Percentiles rank a stretch among this genome's conserved stretches.
phyloP scores from a whole-genome alignment of 2,113 vertebrate species.

The Pimephales promelas region DNA sequence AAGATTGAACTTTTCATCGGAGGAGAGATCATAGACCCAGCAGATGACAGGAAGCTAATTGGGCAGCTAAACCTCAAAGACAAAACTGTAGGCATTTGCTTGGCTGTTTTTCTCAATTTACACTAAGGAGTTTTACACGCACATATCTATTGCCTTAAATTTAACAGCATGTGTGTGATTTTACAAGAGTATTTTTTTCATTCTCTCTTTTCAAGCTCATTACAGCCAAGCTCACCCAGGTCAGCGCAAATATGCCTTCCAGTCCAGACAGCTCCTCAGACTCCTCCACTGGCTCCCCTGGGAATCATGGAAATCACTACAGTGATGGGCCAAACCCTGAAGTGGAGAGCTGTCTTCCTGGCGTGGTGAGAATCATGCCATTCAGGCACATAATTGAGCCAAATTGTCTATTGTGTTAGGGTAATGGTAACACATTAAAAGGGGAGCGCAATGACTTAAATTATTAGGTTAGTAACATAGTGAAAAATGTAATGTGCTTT shows the following conservation, averaged over 20 bases:
- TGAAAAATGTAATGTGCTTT: no score
- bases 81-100: slow-evolving; percentile 84
- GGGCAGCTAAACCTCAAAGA: slow-evolving; percentile 98
- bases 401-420: neutral
- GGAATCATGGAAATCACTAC: slow-evolving; percentile 98
- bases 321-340: slow-evolving; percentile 98
- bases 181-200: neutral
- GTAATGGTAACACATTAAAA: neutral
- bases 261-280: slow-evolving; percentile 99
- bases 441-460: neutral
- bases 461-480: neutral
- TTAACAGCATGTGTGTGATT: neutral
- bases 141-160: neutral
- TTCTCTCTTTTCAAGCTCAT: slow-evolving; percentile 79
- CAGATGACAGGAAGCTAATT: slow-evolving; percentile 95
- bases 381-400: neutral
- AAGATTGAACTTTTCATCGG: slow-evolving; percentile 98
- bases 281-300: slow-evolving; percentile 97
- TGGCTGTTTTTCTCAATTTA: neutral
- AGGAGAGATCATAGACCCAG: slow-evolving; percentile 96
- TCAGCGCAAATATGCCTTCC: slow-evolving; percentile 99
- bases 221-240: slow-evolving; percentile 98
- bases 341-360: slow-evolving; percentile 97
- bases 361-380: slow-evolving; percentile 83
- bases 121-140: neutral